These are phyloP conservation scores for Chrysina gloriosa DNA, from an alignment of 2,888 invertebrate genomes.

Conservation along the genomic window DNA sequence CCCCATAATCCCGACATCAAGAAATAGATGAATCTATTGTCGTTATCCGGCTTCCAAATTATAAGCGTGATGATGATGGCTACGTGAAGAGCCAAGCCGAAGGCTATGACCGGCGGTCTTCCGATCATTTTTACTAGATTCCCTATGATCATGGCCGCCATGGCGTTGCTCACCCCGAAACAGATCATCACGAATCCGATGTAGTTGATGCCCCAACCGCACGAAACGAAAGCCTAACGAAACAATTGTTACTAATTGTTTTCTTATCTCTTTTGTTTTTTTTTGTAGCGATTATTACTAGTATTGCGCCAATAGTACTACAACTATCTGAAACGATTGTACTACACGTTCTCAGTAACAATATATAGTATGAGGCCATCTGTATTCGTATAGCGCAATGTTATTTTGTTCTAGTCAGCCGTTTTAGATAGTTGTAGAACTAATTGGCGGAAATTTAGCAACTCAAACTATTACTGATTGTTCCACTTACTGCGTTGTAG, in stretches of 20 bases:
- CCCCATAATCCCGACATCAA: constrained; percentile 88
- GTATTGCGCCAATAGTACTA: too few species aligned
- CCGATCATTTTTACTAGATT: constrained; percentile 83
- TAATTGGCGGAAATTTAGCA: too few species aligned
- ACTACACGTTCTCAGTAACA: too few species aligned
- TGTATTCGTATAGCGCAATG: too few species aligned
- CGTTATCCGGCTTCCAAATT: constrained; percentile 78
- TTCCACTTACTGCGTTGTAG: constrained; percentile 80
- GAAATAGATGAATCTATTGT: constrained; percentile 79
- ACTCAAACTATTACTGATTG: too few species aligned
- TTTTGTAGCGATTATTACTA: too few species aligned
- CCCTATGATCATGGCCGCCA: constrained; percentile 87
- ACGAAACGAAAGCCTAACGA: constrained; percentile 85
- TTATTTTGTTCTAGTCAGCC: too few species aligned
- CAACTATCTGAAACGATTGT: too few species aligned
- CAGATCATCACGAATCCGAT: constrained; percentile 96
- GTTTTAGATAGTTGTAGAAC: too few species aligned
- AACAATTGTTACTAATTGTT: too few species aligned
- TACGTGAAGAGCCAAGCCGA: constrained; percentile 79
- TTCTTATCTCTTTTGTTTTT: too few species aligned
- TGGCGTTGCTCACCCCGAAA: constrained; percentile 88
- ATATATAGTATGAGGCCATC: too few species aligned
- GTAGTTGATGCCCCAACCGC: constrained; percentile 88
- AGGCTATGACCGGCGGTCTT: constrained; percentile 80
- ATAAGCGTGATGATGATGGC: constrained; percentile 76